Base-by-base conservation (phyloP, 2,797 vertebrate species). In the Sebastes vulpes region DNA sequence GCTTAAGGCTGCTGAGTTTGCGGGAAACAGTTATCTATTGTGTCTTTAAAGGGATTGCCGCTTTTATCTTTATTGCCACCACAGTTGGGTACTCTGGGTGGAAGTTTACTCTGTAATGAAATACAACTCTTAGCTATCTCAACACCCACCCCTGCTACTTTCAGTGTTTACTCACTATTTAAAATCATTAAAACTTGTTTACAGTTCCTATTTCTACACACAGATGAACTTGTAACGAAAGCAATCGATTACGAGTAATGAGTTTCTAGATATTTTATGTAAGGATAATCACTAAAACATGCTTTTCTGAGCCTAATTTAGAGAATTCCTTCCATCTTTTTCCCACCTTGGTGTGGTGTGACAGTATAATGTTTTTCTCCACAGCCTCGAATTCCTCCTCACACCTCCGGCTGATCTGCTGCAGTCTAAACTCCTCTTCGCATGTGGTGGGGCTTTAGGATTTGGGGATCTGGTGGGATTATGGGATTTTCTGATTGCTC, bases 401-500 rank as follows among this genome's bases (percentile, higher is more conserved):
- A 78, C 79, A 86, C 86, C 85, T 86, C 72, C 28, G 18, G 65
- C 65, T 92, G 72, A 86, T 86, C 76, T 86, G 29, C 79, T 31
- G 31, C 75, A 56, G 78, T 75, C 88, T 89, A 89, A 89, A 86
- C 79, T 86, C 84, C 73, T 84, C 87, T 74, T 88, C 79, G 60
- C 83, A 85, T 84, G 82, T 65, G 70, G 72, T 71, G 77, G 77
- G 76, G 85, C 61, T 93, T 92, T 80, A 52, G 92, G 90, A 90
- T 93, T 93, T 85, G 65, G 74, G 90, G 90, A 92, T 94, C 77
- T 75, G 79, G 32, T 38, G 46, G 93, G 93, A 94, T 96, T 95
- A 94, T 78, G 82, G 92, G 95, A 94, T 95, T 96, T 93, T 90
- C 77, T 77, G 87, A 93, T 88, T 72, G 76, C 88, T 72, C 78